Percentiles rank a stretch among this genome's conserved stretches.
phyloP scores from a whole-genome alignment of 2,113 vertebrate genomes.

The Axis porcinus region DNA sequence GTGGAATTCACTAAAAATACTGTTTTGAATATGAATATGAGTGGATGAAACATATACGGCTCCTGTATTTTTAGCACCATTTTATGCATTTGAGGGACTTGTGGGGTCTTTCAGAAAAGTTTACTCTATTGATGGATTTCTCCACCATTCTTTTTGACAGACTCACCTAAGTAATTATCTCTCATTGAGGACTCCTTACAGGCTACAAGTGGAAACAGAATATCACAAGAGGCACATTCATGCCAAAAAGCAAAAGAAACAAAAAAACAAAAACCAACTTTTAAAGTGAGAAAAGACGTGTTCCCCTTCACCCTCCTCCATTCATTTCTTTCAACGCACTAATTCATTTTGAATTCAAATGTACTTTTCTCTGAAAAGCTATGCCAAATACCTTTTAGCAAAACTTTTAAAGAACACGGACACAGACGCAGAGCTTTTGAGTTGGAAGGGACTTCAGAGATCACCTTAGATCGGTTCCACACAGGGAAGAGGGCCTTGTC shows the following conservation, averaged over 20 bases:
- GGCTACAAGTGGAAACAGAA: conserved; percentile 11
- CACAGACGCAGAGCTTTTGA: not conserved
- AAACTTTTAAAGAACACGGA: not conserved
- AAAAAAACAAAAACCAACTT: not conserved
- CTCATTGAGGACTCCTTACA: not conserved
- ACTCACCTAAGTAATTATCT: not conserved
- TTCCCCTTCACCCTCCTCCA: not conserved
- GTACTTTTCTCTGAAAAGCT: not conserved
- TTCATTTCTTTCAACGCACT: not conserved
- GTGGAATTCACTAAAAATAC: not conserved
- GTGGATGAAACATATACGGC: not conserved
- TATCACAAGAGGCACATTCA: not conserved
- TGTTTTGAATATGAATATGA: not conserved
- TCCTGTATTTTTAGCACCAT: not conserved
- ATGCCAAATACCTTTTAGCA: not conserved
- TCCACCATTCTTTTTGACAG: not conserved
- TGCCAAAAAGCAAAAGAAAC: not conserved
- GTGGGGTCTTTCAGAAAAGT: not conserved
- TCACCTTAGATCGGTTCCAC: not conserved
- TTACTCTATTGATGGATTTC: not conserved
- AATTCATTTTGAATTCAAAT: not conserved
- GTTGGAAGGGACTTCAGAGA: not conserved
- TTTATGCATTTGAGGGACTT: not conserved
- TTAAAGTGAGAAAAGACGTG: not conserved
- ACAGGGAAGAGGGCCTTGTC: not conserved